Base-by-base conservation (phyloP, 2,113 vertebrate genomes). In the Tachuris rubrigastra region DNA sequence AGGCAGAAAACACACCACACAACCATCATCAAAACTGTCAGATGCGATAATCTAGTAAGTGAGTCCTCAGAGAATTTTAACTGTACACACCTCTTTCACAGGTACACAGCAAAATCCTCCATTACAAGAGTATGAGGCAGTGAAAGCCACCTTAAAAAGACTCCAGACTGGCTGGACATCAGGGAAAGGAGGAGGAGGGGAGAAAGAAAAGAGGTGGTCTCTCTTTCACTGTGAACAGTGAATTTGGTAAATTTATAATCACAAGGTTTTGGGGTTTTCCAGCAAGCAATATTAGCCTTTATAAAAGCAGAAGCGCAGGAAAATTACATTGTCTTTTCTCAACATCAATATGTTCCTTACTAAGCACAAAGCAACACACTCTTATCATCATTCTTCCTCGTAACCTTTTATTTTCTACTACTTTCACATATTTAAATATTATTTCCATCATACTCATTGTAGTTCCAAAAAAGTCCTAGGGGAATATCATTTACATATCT, bases 141-240 rank as follows among this genome's bases (percentile, higher is more conserved):
- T 39, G 24, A 94, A 87, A 96, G 42, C 46, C 87, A 92, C 85
- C 78, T 90, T 87, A 92, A 92, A 90, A 90, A 71, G 28, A 60
- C 19, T 85, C 60, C n/a, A 76, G 49, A 60, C 53, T 74, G 80
- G 95, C 74, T 35, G 33, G 14, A 73, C 81, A 44, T 58, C 71
- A 69, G 50, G 8, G 20, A 18, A 83, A 87, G 47, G 28, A 69
- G 47, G 28, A 69, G 63, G 76, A 73, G 19, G 28, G 16, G 30
- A 87, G 39, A 81, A 86, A 85, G 46, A 85, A 62, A 73, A 79
- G 35, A 80, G 24, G 63, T 22, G 14, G 62, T 60, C 7, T 91
- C 14, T 89, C 55, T 73, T 28, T 79, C 39, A 71, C 35, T 67
- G 22, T 19, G 46, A 90, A 85, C 80, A 69, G 81, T 62, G 60